Evolutionary conservation across 2,113 vertebrate species (phyloP).

Genomic region (Trogon surrucura): DNA sequence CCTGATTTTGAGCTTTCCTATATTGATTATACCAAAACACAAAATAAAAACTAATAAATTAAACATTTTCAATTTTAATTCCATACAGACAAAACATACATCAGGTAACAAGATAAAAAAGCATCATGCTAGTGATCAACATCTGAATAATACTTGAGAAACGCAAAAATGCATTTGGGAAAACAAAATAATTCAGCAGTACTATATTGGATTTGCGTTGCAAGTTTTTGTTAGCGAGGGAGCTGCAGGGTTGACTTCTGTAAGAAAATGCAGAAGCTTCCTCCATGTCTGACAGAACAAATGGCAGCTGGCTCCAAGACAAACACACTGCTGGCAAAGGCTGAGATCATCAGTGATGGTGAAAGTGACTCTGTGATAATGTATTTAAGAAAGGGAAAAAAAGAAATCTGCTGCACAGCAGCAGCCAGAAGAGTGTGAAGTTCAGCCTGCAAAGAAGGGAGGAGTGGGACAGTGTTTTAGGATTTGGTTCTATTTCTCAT

Average conservation of each 20-base stretch:
- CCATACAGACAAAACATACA: neutral
- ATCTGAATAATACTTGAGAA: neutral
- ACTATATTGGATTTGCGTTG: neutral
- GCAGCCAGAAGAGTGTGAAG: neutral
- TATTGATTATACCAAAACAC: neutral
- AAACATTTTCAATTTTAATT: neutral
- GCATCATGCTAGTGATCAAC: neutral
- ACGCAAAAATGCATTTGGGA: neutral
- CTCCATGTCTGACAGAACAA: neutral
- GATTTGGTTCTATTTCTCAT: too few relatives aligned
- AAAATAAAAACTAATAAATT: neutral
- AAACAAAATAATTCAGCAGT: neutral
- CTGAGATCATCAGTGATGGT: neutral
- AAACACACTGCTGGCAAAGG: fast-evolving
- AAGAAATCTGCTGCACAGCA: neutral
- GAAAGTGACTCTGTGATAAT: neutral
- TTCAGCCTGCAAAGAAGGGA: neutral
- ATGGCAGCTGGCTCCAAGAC: fast-evolving
- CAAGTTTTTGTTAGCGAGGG: neutral
- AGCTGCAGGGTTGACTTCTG: neutral
- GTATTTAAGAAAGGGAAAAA: neutral
- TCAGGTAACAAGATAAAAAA: neutral
- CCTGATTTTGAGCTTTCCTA: neutral
- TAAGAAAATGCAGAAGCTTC: neutral
- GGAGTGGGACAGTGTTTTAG: neutral